phyloP scores from a whole-genome alignment of 2,113 vertebrate species.

The Thalassoma bifasciatum region DNA sequence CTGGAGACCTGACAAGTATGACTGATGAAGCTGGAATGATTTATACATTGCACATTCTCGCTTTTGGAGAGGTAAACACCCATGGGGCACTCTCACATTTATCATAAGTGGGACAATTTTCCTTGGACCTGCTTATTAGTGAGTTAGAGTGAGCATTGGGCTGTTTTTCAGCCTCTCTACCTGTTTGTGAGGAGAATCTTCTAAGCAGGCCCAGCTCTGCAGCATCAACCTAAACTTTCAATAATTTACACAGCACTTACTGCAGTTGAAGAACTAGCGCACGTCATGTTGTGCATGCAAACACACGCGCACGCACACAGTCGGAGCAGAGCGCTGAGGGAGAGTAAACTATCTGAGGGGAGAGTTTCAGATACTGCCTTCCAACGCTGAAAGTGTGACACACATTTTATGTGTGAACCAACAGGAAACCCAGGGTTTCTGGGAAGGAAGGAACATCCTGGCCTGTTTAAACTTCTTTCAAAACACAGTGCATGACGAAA shows the following conservation, averaged over 20 bases:
- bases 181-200: constrained; percentile 26
- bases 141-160: constrained; percentile 1
- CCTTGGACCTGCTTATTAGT: constrained; percentile 20
- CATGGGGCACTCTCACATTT: not conserved
- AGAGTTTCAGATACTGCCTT: constrained; percentile 29
- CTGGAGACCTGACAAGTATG: not conserved
- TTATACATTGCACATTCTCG: not conserved
- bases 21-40: constrained; percentile 8
- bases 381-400: constrained; percentile 26
- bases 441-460: not conserved
- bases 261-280: constrained; percentile 6
- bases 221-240: constrained; percentile 41
- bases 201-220: constrained; percentile 22
- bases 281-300: not conserved
- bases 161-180: constrained; percentile 8
- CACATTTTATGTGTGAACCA: constrained; percentile 13
- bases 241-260: constrained; percentile 54
- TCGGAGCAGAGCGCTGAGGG: constrained; percentile 5
- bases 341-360: constrained; percentile 13
- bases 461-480: not conserved
- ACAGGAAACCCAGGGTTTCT: not conserved
- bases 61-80: constrained; percentile 9
- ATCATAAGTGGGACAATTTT: constrained; percentile 20
- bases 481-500: not conserved
- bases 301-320: constrained; percentile 19